Evolutionary conservation across 2,113 vertebrate genomes (phyloP).

Genomic region (Catharus fuscescens): DNA sequence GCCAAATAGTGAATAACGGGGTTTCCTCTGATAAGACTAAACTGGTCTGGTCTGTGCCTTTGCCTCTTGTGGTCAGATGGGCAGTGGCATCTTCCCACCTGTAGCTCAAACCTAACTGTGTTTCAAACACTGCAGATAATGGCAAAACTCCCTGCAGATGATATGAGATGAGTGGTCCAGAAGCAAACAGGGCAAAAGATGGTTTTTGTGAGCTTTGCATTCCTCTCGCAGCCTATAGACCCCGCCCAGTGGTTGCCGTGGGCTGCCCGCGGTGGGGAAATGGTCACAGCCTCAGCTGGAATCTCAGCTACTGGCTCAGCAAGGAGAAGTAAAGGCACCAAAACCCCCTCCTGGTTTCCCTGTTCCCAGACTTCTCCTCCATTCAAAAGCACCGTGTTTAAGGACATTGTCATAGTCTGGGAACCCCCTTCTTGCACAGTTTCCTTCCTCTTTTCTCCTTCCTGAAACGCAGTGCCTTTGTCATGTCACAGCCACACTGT

Average conservation of each 20-base stretch:
- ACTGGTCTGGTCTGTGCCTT: not conserved
- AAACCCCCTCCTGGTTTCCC: conserved; percentile 7
- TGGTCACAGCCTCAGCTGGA: not conserved
- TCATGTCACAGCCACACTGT: not conserved
- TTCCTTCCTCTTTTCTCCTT: conserved; percentile 65
- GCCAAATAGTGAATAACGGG: not conserved
- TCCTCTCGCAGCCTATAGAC: not conserved
- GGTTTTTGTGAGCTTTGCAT: accelerated
- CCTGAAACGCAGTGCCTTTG: not conserved
- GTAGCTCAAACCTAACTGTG: not conserved
- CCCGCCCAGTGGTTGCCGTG: accelerated
- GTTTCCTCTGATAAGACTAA: not conserved
- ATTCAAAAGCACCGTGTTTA: conserved; percentile 35
- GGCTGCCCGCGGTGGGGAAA: not conserved
- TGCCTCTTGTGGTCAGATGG: not conserved
- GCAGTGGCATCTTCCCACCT: not conserved
- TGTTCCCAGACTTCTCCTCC: conserved; percentile 37
- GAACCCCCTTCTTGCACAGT: conserved; percentile 53
- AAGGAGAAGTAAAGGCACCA: not conserved
- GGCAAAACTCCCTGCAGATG: not conserved
- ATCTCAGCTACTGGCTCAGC: not conserved
- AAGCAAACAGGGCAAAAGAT: not conserved
- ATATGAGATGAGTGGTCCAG: not conserved
- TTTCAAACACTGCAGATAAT: not conserved
- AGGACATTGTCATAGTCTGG: not conserved